A percentile compares a stretch with the other conserved stretches of the same genome.
Evolutionary conservation across 2,113 vertebrate genomes (phyloP).

Genomic region (Rhegmatorhina hoffmannsi): DNA sequence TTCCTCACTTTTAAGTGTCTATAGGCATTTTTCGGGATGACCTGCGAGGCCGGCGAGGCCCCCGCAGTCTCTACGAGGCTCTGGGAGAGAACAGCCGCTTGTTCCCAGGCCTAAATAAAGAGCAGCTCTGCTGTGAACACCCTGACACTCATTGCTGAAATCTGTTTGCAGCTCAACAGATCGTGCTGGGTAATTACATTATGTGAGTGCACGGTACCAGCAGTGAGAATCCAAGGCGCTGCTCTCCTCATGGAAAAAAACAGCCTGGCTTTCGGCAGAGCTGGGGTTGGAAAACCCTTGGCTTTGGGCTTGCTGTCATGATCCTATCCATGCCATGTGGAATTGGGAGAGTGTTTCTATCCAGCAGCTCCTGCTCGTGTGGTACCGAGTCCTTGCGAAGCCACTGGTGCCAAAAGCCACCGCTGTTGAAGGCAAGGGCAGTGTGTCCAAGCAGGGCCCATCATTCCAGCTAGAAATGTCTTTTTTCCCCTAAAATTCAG

Average conservation of each 20-base stretch:
- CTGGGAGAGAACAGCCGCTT: slow-evolving; percentile 1
- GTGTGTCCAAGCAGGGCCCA: not conserved
- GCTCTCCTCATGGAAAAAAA: not conserved
- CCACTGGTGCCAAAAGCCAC: not conserved
- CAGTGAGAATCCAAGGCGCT: not conserved
- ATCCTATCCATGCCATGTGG: not conserved
- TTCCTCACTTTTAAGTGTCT: slow-evolving; percentile 15
- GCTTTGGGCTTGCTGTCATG: rapidly evolving
- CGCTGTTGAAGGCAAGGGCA: rapidly evolving
- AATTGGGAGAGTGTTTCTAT: not conserved
- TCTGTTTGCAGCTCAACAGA: slow-evolving; percentile 8
- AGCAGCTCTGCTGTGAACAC: not conserved
- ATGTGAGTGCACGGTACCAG: not conserved
- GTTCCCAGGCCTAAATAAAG: slow-evolving; percentile 50
- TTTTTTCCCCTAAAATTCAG: rapidly evolving
- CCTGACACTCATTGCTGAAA: not conserved
- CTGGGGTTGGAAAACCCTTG: not conserved
- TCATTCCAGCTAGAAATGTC: not conserved
- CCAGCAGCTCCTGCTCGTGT: not conserved
- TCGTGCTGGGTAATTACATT: slow-evolving; percentile 29
- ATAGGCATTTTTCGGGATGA: not conserved
- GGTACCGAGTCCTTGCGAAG: rapidly evolving
- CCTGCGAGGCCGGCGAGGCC: slow-evolving; percentile 29
- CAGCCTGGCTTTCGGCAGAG: not conserved
- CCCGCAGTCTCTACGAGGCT: not conserved